Base-by-base conservation (phyloP, 2,797 vertebrate genomes). In the Lacerta bilineata region DNA sequence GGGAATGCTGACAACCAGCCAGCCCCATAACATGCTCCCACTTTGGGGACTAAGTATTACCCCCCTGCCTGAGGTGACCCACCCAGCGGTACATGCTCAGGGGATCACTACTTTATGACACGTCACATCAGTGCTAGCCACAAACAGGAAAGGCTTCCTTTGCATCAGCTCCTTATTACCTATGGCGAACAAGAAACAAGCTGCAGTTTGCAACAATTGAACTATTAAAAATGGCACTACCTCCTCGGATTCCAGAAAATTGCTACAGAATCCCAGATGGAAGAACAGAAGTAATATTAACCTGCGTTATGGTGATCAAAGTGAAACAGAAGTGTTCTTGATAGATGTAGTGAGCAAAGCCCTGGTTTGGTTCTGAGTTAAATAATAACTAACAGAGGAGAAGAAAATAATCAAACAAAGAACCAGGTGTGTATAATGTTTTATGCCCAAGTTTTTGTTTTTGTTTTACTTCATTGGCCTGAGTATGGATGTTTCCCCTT, bases 211-310 rank as follows among this genome's bases (percentile, higher is more conserved):
- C 46, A 88, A 55, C 46, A 85, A n/a, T 23, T 68, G 5, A 39
- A 1, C 81, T 79, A 5, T 81, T 74, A 92, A 69, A 59, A 15
- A 27, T 80, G 66, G 46, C 18, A 17, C 10, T n/a, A 2, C 18
- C 80, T 71, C 64, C 18, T 88, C 82, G 87, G 18, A 77, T 75
- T 64, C 81, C 83, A 75, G 2, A 72, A 39, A 75, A 84, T 69
- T 83, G 55, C 20, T 69, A 68, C 20, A 88, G 80, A 3, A 84
- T 29, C 43, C 77, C 84, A 79, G 87, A 43, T 90, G 79, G 80
- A 86, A 43, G 8, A 88, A 71, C 20, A 64, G 33, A 85, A 87
- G 82, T 20, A 83, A 75, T 64, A 86, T 59, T 87, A 82, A 92
- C 29, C 76, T 18, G 72, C 27, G 76, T 77, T 72, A 29, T 33